phyloP scores from a whole-genome alignment of 2,797 vertebrate species.

The Thaleichthys pacificus region DNA sequence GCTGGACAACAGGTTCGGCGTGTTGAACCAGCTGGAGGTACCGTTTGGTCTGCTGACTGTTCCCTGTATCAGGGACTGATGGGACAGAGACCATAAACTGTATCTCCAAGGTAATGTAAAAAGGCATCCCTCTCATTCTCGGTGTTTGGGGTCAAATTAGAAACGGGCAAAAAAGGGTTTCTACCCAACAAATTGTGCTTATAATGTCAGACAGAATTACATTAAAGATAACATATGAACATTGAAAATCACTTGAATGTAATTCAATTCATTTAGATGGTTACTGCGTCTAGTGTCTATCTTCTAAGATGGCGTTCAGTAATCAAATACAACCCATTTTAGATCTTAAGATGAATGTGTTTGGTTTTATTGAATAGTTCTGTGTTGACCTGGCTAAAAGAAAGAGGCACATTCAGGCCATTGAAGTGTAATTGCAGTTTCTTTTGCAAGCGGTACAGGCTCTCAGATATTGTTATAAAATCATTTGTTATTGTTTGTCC shows the following conservation, averaged over 20 bases:
- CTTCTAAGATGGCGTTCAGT: no score
- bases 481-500: conserved; percentile 35
- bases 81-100: not conserved
- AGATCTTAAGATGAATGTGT: not conserved
- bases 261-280: no score
- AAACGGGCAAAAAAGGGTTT: not conserved
- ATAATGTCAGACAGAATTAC: no score
- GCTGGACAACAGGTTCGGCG: conserved; percentile 11
- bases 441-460: not conserved
- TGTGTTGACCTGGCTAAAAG: not conserved
- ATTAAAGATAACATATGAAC: not conserved
- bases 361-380: not conserved
- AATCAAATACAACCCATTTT: no score
- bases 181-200: not conserved
- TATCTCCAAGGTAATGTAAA: not conserved
- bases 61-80: not conserved
- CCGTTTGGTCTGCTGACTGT: conserved; percentile 13
- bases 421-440: not conserved
- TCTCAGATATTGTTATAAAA: conserved; percentile 6
- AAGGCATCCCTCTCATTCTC: not conserved
- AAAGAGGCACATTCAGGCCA: not conserved
- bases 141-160: not conserved
- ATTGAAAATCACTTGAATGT: not conserved
- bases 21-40: conserved; percentile 42
- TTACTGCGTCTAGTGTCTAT: no score